Base-by-base conservation (phyloP, 2,113 vertebrate genomes). In the Grammomys surdaster region DNA sequence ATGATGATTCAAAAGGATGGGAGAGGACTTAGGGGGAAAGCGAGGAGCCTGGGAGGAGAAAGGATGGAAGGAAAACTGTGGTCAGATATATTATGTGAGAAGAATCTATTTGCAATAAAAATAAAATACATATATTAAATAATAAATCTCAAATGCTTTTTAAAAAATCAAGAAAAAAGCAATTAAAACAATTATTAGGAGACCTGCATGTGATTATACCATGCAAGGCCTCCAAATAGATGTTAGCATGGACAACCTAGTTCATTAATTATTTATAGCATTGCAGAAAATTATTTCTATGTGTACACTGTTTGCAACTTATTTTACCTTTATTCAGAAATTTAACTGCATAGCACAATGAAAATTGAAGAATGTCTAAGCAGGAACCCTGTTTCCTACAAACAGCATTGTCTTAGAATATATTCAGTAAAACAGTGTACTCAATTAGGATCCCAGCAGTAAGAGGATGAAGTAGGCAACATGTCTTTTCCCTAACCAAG, bases 181-280 rank as follows among this genome's bases (percentile, higher is more conserved):
- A 43, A 72, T 58, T 46, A 46, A 33, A 0, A 51, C 9, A 20
- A 1, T 65, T 76, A 28, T 56, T 93, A 51, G 40, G 72, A 94
- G 46, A 89, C 67, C 22, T 28, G 2, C 60, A 36, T 33, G 54
- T 11, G 14, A 56, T 75, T 40, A 84, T 43, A 77, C 16, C 31
- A 75, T 76, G 33, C 16, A 91, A 80, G 77, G 12, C 43, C 43
- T 94, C 86, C 58, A 88, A 58, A 31, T 87, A 94, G 20, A 86
- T 40, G 33, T 16, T 58, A 95, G 12, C 46, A 90, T 88, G 82
- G 33, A 86, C 7, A 91, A 96, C 93, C 87, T 91, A 58, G 20
- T 90, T 22, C 88, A 88, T 40, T 94, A 89, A 91, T 69, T 48
- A 88, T 90, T 96, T 58, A 91, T 91, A 93, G 3, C 88, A 14